Evolutionary conservation across 2,797 vertebrate genomes (phyloP).

Genomic region (Potorous gilbertii): DNA sequence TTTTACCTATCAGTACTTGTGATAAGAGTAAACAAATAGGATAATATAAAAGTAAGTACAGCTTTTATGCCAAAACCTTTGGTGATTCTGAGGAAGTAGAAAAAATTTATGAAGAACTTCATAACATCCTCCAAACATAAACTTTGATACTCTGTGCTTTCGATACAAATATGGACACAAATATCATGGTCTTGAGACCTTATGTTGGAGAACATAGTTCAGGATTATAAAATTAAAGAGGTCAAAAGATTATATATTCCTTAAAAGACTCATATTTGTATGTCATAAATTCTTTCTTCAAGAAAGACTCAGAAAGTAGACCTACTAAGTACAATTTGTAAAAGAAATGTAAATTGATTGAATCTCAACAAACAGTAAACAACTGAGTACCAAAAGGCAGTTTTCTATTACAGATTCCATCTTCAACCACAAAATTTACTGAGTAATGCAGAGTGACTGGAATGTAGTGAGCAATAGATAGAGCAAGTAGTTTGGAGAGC

Average conservation of each 20-base stretch:
- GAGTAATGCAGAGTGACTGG: neutral
- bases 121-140: neutral
- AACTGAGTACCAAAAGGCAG: neutral
- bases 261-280: neutral
- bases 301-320: neutral
- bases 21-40: neutral
- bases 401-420: neutral
- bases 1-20: neutral
- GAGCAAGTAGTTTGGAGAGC: neutral
- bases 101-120: neutral
- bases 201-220: neutral
- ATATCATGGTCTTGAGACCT: neutral
- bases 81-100: neutral
- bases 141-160: neutral
- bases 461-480: neutral
- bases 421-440: neutral
- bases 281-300: neutral
- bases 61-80: neutral
- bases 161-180: neutral
- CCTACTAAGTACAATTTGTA: neutral
- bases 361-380: neutral
- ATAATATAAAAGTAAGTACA: neutral
- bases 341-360: neutral
- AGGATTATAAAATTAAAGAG: neutral
- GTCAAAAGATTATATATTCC: neutral